Conservation (phyloP, 2,113 vertebrate genomes). For the Megaceryle maxima region DNA sequence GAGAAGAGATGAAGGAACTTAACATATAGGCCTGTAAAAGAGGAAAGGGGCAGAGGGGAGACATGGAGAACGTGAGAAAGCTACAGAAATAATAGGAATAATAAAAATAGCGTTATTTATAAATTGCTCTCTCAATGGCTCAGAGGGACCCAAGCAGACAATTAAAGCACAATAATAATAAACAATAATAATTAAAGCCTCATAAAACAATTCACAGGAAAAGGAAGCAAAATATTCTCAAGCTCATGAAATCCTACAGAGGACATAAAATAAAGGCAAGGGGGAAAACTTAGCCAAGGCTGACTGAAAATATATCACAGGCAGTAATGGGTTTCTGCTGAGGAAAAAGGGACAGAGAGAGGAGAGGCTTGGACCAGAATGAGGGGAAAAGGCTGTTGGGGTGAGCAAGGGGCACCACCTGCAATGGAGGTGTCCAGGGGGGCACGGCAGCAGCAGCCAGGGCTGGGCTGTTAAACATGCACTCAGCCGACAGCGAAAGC, state of each 20-base stretch:
- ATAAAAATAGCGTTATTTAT: not conserved
- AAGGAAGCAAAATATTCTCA: not conserved
- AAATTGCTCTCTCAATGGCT: not conserved
- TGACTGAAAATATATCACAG: not conserved
- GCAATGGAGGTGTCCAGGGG: rapidly evolving
- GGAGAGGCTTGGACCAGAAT: not conserved
- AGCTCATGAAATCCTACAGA: not conserved
- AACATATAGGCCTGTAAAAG: not conserved
- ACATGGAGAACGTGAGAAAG: not conserved
- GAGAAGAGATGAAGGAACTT: not conserved
- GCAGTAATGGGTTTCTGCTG: not conserved
- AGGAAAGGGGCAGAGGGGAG: not conserved
- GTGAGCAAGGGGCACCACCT: rapidly evolving
- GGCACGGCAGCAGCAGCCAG: not conserved
- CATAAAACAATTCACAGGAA: not conserved
- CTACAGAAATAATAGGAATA: not conserved
- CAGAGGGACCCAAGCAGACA: not conserved
- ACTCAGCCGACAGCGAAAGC: rapidly evolving
- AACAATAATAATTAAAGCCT: slow-evolving; percentile 45
- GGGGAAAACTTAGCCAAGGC: not conserved
- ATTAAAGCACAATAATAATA: slow-evolving; percentile 35
- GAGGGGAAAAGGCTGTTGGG: rapidly evolving
- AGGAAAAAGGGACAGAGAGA: not conserved
- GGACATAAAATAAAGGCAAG: not conserved
- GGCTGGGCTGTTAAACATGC: rapidly evolving